These are phyloP conservation scores for Gouania willdenowi DNA, from an alignment of 2,797 vertebrate species.

Conservation along the genomic window DNA sequence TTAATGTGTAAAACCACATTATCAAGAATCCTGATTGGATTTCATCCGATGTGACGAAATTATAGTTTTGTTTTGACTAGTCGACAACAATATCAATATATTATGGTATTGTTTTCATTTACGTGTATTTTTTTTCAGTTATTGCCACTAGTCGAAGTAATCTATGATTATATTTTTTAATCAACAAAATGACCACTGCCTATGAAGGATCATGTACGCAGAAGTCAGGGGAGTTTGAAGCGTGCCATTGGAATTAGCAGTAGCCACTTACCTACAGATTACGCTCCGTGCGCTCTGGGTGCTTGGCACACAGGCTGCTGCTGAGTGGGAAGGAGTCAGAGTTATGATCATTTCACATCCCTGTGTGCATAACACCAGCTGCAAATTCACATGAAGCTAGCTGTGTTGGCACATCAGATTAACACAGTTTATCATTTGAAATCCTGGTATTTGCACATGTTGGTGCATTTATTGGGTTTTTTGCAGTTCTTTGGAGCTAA, in stretches of 20 bases:
- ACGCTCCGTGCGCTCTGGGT: conserved; percentile 24
- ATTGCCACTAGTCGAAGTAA: too few relatives aligned
- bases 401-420: conserved; percentile 35
- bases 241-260: conserved; percentile 40
- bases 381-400: conserved; percentile 19
- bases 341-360: conserved; percentile 39
- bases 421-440: conserved; percentile 26
- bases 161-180: too few relatives aligned
- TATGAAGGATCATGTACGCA: not conserved
- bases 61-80: too few relatives aligned
- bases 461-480: not conserved
- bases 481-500: not conserved
- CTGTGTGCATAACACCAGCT: conserved; percentile 5
- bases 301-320: conserved; percentile 10
- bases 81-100: too few relatives aligned
- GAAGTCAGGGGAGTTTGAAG: conserved; percentile 27
- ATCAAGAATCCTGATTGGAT: too few relatives aligned
- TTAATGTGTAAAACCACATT: too few relatives aligned
- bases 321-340: conserved; percentile 19
- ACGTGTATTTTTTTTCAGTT: too few relatives aligned
- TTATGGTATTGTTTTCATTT: too few relatives aligned
- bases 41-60: too few relatives aligned
- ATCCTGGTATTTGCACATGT: conserved; percentile 28
- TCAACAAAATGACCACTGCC: too few relatives aligned
- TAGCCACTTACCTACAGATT: conserved; percentile 39